Base-by-base conservation (phyloP, 1,140 invertebrate genomes). In the Cryptotermes secundus region DNA sequence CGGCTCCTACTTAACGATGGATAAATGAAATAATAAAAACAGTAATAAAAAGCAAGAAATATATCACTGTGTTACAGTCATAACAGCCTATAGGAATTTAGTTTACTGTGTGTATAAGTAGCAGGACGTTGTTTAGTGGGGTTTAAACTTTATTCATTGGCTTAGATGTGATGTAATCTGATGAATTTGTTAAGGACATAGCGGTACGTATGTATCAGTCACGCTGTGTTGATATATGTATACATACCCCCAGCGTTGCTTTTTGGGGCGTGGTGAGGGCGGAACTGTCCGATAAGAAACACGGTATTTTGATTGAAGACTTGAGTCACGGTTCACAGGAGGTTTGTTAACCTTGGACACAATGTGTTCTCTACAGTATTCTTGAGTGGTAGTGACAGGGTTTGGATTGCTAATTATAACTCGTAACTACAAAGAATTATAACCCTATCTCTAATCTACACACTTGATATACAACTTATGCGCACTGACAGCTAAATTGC, bases 1-100 rank as follows among this genome's bases (percentile, higher is more conserved):
- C n/a, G n/a, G n/a, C n/a, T n/a, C n/a, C n/a, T n/a, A n/a, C n/a
- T n/a, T n/a, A n/a, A n/a, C n/a, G 59, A 72, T 72, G 59, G 59
- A 72, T n/a, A 72, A 72, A 72, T 72, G 59, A 72, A 72, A 72
- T 72, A 72, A 31, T 72, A 72, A 72, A 72, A 59, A 31, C 1
- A 72, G 31, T 31, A 72, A 72, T n/a, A 26, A 72, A 38, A 49
- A 49, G 45, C n/a, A 31, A 72, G 10, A 72, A 72, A 72, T 72
- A 26, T 72, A 26, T 31, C 59, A 72, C 31, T 72, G 26, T 72
- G 59, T 31, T 31, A 72, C 26, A 72, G 53, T 59, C 14, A 72
- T n/a, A 72, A 14, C 31, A 10, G 10, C 53, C 53, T 19, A 72
- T n/a, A n/a, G 10, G n/a, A 72, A 72, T 31, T 72, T 72, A 72